Evolutionary conservation across 2,797 vertebrate species (phyloP), one percentile per base, ranked within the genome.

Genomic region (Limosa lapponica): DNA sequence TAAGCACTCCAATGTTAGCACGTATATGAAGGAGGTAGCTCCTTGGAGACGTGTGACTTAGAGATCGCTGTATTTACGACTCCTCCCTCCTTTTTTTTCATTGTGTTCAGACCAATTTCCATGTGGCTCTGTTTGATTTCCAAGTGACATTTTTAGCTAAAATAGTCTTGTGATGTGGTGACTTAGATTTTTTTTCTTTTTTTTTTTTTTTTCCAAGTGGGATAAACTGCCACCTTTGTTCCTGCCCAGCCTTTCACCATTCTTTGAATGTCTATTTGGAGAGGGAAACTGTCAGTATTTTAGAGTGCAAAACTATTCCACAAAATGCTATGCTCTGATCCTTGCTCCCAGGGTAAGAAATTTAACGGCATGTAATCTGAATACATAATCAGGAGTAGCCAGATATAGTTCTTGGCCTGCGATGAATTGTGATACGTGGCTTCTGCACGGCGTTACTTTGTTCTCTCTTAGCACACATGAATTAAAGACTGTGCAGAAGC

Each of bases 111-210:
- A 96, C 96, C 95, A 92, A 95, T 96, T 97, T 97, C 95, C 97
- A 95, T 81, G 96, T 97, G 96, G 82, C 93, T 93, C 95, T 83
- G 80, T 95, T 97, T 98, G 97, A 97, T 98, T 98, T 98, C 96
- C 96, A 98, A 91, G 97, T 98, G 98, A 97, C 95, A 97, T 97
- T 98, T 98, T 98, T 97, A 97, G 98, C 96, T 96, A 93, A 97
- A 97, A 95, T 97, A 96, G 97, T 98, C 97, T 98, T 97, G 98
- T 98, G 97, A 98, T 97, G 97, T 98, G 97, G 95, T 98, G 97
- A 98, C 96, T 97, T 97, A 94, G 95, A 93, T 70, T 57, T 90
- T 51, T 97, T 97, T 95, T 62, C 74, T 51, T 67, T 37, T 82
- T 11, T 16, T 12, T 16, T 88, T 96, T 89, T 93, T 85, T 95